phyloP scores from a whole-genome alignment of 2,113 vertebrate genomes.

The Caretta caretta region DNA sequence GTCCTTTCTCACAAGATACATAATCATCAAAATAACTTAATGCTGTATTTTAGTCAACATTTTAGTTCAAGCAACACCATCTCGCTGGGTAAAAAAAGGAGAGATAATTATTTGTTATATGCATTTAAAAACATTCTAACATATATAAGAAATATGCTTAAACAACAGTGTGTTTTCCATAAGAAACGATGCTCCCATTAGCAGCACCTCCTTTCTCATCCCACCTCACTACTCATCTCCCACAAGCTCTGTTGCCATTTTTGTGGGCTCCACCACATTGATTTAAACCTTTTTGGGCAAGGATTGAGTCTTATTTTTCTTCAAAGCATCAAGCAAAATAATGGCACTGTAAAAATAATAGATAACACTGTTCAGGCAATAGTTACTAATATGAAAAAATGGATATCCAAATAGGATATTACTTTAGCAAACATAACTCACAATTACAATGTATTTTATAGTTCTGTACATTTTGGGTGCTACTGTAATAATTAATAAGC shows the following conservation, averaged over 20 bases:
- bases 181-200: not conserved
- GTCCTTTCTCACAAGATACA: not conserved
- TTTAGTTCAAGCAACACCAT: not conserved
- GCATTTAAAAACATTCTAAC: not conserved
- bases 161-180: not conserved
- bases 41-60: not conserved
- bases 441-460: not conserved
- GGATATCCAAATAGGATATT: not conserved
- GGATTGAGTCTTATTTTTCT: not conserved
- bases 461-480: not conserved
- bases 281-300: not conserved
- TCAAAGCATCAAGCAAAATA: not conserved
- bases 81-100: not conserved
- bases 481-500: not conserved
- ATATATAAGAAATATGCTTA: not conserved
- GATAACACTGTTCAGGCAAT: not conserved
- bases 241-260: not conserved
- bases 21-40: not conserved
- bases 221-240: not conserved
- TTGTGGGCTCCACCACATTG: not conserved
- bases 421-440: not conserved
- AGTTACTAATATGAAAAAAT: not conserved
- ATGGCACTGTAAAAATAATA: not conserved
- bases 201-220: not conserved
- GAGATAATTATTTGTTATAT: not conserved